Conservation (phyloP, 2,113 vertebrate genomes). For the Montifringilla adamsi region DNA sequence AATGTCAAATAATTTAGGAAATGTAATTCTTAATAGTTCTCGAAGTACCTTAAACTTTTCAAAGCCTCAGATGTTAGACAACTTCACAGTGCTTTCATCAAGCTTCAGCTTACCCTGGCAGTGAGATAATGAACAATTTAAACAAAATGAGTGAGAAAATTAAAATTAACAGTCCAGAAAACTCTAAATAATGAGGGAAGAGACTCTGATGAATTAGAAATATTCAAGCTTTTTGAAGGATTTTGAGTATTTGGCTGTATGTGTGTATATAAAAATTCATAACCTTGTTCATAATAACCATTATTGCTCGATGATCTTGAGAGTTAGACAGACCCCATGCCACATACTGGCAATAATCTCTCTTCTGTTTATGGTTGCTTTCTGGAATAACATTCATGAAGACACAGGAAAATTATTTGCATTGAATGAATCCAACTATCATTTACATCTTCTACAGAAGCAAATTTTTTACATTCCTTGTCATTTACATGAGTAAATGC, state of each 20-base stretch:
- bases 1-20: background rate
- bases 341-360: background rate
- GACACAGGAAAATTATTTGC: background rate
- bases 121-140: slow-evolving; percentile 49
- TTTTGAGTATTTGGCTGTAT: background rate
- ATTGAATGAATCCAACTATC: background rate
- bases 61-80: slow-evolving; percentile 10
- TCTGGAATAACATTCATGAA: background rate
- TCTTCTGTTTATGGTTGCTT: background rate
- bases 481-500: background rate
- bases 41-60: background rate
- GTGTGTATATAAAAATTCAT: slow-evolving; percentile 18
- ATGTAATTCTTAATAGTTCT: background rate
- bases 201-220: slow-evolving; percentile 14
- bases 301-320: background rate
- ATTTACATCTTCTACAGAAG: background rate
- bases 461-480: background rate
- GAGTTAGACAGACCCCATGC: background rate
- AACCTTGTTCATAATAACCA: background rate
- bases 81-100: slow-evolving; percentile 35
- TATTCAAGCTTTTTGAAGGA: slow-evolving; percentile 1
- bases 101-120: background rate
- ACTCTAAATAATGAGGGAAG: slow-evolving; percentile 30
- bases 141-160: slow-evolving; percentile 52
- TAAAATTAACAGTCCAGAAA: slow-evolving; percentile 61